Evolutionary conservation across 1,140 invertebrate genomes (phyloP), one percentile per base, ranked within the genome.

Genomic region (Plectus sambesii): DNA sequence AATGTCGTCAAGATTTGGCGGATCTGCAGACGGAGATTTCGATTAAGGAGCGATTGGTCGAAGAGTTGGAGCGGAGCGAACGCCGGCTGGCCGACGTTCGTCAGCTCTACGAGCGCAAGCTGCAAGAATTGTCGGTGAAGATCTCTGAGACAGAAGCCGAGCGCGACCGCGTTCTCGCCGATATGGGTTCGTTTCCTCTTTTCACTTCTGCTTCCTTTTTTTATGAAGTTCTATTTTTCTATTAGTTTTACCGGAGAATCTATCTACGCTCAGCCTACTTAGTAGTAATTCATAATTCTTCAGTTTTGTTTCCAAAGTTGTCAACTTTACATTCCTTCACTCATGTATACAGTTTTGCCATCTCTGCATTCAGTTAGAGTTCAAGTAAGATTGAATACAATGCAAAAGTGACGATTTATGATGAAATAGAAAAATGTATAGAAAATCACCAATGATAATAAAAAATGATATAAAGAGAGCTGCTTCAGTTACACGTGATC

Each of bases 41-140:
- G 37, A 58, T 40, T 30, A 63, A 63, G 20, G 56, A 65, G 46
- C 8, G 42, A 23, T 73, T 97, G 15, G 90, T 97, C 51, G 85
- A 93, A 63, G 87, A 94, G 63, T 69, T 97, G 42, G 90, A 97
- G 68, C 70, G 81, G 19, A 85, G 83, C 8, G 85, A 96, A 67
- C 77, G 80, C 38, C 73, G 85, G 38, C 74, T 94, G 51, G 79
- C 83, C 27, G 79, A 81, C 0, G 81, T 96, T 76, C 80, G 81
- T 42, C 78, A 81, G 49, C 84, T 94, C 60, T 97, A 97, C 72
- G 92, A 97, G 71, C 84, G 89, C 33, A 89, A 96, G 66, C 73
- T 98, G n/a, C 73, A 79, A 30, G 81, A 85, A 39, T 71, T 97
- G n/a, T 82, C 86, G 62, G 79, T 79, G 2, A 81, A 83, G 60